Base-by-base conservation (phyloP, 2,113 vertebrate genomes). In the Malurus melanocephalus region DNA sequence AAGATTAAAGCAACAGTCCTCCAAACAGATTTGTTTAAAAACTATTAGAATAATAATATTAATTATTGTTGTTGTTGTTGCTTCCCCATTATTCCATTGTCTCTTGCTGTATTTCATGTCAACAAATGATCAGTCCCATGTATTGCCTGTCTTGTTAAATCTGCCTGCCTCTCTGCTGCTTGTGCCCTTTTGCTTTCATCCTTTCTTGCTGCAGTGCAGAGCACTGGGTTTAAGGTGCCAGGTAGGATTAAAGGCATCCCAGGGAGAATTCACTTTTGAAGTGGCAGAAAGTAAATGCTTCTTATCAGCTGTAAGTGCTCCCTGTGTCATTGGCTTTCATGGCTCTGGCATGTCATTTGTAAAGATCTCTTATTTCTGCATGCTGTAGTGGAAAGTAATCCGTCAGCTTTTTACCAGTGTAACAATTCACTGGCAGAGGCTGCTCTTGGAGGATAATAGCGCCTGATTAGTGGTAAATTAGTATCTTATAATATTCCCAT, bases 161-260 rank as follows among this genome's bases (percentile, higher is more conserved):
- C 64, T 51, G 30, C 89, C 91, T 92, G 79, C 82, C 79, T 77
- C 66, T 85, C 74, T 76, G 56, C 45, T 94, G 89, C 65, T 67
- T 75, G 20, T 80, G 42, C 42, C 76, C 65, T 90, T 93, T 88
- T 7, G 2, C 93, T 96, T 93, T 96, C 93, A 94, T 95, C 73
- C 95, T 64, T 67, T 78, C 77, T 56, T 88, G 59, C 80, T 93
- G 83, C 75, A 68, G 33, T 49, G 74, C 80, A 95, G 80, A 95
- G 80, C 48, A 40, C 30, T 27, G 68, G 78, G 61, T 95, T 96
- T 95, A 89, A 95, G 91, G 87, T 94, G 94, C 93, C 82, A 91
- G 91, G 93, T 94, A 96, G 80, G 95, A 95, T 95, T 96, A 96
- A 96, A 96, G 93, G 71, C 89, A 87, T 94, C 94, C 90, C 85